phyloP scores from a whole-genome alignment of 2,113 vertebrate species.

The Riparia riparia region DNA sequence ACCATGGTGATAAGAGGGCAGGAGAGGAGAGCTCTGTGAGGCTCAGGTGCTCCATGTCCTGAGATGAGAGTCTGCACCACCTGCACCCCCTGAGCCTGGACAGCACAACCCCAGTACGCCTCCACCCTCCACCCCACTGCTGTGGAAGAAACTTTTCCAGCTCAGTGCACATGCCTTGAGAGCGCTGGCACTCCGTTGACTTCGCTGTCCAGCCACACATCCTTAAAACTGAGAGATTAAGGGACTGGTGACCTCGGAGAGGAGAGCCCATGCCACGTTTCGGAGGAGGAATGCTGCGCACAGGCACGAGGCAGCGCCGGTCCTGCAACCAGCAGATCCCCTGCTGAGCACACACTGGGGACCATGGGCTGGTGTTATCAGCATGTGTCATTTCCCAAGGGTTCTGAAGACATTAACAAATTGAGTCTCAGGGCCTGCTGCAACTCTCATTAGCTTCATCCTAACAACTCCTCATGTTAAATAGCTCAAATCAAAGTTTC shows the following conservation, averaged over 20 bases:
- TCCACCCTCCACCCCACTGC: not conserved
- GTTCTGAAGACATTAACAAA: not conserved
- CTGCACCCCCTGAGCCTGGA: accelerated
- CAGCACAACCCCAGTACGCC: not conserved
- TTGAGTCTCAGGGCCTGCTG: not conserved
- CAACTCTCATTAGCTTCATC: constrained; percentile 30
- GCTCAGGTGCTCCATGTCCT: not conserved
- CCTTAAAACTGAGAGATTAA: not conserved
- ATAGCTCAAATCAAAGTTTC: constrained; percentile 1
- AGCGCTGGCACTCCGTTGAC: not conserved
- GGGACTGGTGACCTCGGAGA: not conserved
- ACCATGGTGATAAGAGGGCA: not conserved
- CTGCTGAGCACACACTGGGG: accelerated
- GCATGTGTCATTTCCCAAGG: not conserved
- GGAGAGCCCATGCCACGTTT: not conserved
- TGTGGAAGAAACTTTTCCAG: not conserved
- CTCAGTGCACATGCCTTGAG: not conserved
- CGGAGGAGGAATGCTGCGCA: not conserved
- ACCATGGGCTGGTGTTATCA: not conserved
- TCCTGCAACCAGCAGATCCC: not conserved
- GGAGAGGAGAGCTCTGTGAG: not conserved
- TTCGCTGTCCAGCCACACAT: not conserved
- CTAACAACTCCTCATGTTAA: not conserved
- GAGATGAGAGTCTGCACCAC: not conserved
- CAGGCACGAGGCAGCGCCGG: not conserved